Percentiles rank a stretch among this genome's conserved stretches.
These are phyloP conservation scores for Tragopan temminckii DNA, from an alignment of 2,797 vertebrate genomes.

Conservation along the genomic window DNA sequence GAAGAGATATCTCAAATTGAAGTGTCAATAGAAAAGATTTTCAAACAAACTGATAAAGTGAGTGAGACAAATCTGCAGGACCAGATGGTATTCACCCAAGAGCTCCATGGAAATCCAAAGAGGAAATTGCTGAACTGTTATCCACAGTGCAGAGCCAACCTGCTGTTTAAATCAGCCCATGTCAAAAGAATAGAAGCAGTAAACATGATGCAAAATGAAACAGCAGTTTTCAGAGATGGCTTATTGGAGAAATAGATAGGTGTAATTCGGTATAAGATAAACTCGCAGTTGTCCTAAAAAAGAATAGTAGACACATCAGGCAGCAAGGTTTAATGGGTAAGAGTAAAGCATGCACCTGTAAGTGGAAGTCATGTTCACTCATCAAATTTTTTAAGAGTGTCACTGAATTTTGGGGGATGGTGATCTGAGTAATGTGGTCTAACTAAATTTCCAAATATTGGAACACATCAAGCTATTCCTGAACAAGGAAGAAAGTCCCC, in stretches of 20 bases:
- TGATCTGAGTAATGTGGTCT: not conserved
- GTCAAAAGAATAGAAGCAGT: not conserved
- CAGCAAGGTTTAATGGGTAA: not conserved
- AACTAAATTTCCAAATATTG: not conserved
- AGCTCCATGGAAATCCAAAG: conserved; percentile 23
- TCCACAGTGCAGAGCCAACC: not conserved
- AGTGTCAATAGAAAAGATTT: not conserved
- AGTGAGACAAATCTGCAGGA: not conserved
- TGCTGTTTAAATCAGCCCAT: conserved; percentile 9
- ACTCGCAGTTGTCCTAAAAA: not conserved
- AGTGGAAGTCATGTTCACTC: not conserved
- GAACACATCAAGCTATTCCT: not conserved
- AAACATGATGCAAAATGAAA: conserved; percentile 7
- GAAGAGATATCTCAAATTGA: not conserved
- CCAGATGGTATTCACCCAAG: conserved; percentile 8
- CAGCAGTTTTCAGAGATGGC: not conserved
- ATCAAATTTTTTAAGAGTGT: not conserved
- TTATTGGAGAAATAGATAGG: not conserved
- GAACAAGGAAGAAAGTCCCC: not conserved
- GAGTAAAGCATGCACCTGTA: not conserved
- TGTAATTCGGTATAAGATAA: not conserved
- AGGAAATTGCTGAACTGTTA: not conserved
- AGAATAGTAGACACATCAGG: not conserved
- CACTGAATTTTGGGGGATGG: not conserved
- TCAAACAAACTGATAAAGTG: conserved; percentile 46